Evolutionary conservation across 2,113 vertebrate species (phyloP), one percentile per base, ranked within the genome.

Genomic region (Notarius lentiginosus): DNA sequence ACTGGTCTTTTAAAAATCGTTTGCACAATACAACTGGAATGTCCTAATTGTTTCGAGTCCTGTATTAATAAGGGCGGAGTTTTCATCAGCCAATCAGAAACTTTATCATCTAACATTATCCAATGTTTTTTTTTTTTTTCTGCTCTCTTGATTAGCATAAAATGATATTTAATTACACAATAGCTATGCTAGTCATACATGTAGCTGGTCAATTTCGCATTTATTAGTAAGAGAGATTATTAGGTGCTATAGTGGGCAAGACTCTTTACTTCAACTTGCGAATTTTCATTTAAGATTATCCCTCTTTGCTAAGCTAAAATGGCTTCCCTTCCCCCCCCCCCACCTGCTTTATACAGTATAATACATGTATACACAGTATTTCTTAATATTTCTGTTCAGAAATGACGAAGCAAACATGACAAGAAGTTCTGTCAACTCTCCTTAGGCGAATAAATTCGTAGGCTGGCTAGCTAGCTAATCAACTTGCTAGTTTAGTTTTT

Each of bases 1-100:
- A 76, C 73, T 5, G 20, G 47, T 18, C 47, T 12, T 73, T 73
- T 14, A 51, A 24, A 76, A 5, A 20, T 30, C 1, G 66, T 70
- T 30, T 41, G 30, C 20, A 11, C 14, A 24, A 24, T 63, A 10
- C 4, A 41, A 30, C 24, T 20, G 30, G 34, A 72, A 20, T 8
- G 7, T 20, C 18, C 30, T 15, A 18, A 70, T 70, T 17, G 4
- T 18, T 10, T 0, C 1, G 5, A 7, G 15, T 18, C 27, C 14
- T 58, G 27, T 17, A 55, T 79, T 17, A 55, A 56, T 17, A 6
- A 17, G 24, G 27, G n/a, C 1, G 27, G 53, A 8, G 7, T 7
- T 79, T 53, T 79, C 24, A 76, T n/a, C 20, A 76, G 73, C 73
- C 47, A 76, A n/a, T 76, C 73, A 76, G 22, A 20, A 49, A 75